Percentiles rank a stretch among this genome's conserved stretches.
Conservation (phyloP, 2,797 vertebrate species). For the Manis crassicaudata region DNA sequence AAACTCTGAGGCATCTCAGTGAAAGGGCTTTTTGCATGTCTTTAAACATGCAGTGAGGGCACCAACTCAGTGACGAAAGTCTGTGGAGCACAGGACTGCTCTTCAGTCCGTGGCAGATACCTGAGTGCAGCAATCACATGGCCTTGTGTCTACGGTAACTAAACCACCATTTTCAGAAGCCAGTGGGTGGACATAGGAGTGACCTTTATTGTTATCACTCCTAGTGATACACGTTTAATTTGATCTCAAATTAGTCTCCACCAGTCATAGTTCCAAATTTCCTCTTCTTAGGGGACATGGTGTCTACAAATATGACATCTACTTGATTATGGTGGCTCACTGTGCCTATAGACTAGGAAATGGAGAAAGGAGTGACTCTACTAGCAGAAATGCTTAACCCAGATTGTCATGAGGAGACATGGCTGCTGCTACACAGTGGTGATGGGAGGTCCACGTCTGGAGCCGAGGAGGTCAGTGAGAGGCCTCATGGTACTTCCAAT, state of each 20-base stretch:
- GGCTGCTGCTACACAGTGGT: background rate
- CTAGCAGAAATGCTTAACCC: background rate
- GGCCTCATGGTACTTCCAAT: background rate
- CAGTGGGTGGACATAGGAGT: background rate
- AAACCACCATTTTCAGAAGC: background rate
- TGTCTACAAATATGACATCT: background rate
- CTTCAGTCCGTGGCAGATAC: background rate
- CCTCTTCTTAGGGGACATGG: background rate
- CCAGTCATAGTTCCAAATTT: background rate
- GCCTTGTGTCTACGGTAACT: background rate
- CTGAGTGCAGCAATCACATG: background rate
- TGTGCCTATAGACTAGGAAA: background rate
- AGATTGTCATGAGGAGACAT: background rate
- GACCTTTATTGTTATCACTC: background rate
- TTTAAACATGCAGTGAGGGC: background rate
- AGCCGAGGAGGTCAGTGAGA: background rate
- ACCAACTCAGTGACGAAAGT: background rate
- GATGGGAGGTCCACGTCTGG: background rate
- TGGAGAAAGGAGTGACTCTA: background rate
- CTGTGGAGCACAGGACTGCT: background rate
- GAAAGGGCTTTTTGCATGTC: background rate
- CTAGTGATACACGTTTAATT: background rate
- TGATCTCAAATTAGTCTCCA: background rate
- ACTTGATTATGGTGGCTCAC: background rate
- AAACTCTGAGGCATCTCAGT: background rate